Conservation (phyloP, 1,140 invertebrate genomes). For the Pseudobourletiella spinata region DNA sequence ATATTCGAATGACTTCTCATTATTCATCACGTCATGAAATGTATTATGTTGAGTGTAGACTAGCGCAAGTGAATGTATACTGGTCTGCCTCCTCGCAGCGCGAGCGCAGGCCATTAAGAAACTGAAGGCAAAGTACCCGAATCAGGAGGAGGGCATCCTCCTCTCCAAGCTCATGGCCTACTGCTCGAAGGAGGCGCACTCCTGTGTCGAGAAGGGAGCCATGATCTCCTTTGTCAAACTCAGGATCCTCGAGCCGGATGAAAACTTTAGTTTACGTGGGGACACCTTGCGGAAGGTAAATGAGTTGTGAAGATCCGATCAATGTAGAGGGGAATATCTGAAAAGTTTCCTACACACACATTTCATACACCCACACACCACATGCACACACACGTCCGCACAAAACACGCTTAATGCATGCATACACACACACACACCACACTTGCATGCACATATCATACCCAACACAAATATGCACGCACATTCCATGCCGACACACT, state of each 20-base stretch:
- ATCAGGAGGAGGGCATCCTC: slow-evolving; percentile 86
- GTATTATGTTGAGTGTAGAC: too few relatives aligned
- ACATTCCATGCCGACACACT: too few relatives aligned
- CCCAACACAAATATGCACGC: too few relatives aligned
- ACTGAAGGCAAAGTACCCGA: slow-evolving; percentile 78
- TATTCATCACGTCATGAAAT: neutral
- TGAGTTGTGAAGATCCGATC: neutral
- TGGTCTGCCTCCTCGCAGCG: slow-evolving; percentile 91
- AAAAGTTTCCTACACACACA: too few relatives aligned
- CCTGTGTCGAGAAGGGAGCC: slow-evolving; percentile 98
- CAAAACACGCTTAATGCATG: too few relatives aligned
- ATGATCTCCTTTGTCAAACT: slow-evolving; percentile 98
- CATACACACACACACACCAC: too few relatives aligned
- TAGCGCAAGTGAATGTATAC: slow-evolving; percentile 93
- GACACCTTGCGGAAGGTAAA: slow-evolving; percentile 52
- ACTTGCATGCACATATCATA: too few relatives aligned
- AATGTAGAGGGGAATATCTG: too few relatives aligned
- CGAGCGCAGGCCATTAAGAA: slow-evolving; percentile 84
- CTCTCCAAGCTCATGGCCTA: slow-evolving; percentile 89
- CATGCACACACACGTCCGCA: too few relatives aligned
- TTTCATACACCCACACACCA: too few relatives aligned
- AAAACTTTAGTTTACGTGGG: slow-evolving; percentile 81
- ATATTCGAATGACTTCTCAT: neutral
- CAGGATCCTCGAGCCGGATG: slow-evolving; percentile 91
- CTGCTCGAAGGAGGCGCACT: slow-evolving; percentile 89